Evolutionary conservation across 1,140 invertebrate genomes (phyloP).

Genomic region (Hormaphis cornu): DNA sequence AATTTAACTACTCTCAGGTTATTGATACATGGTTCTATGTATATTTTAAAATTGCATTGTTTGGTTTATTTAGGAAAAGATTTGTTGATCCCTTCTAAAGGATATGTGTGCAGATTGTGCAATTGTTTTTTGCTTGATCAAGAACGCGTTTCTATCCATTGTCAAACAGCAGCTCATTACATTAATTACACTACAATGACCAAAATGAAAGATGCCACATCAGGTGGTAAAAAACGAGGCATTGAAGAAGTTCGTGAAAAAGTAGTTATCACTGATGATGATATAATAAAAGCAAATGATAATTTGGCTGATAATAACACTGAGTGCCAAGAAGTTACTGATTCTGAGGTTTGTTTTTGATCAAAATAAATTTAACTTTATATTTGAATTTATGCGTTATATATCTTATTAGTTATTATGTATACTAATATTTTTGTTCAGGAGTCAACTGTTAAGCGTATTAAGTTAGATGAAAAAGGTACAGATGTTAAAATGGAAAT

Average conservation of each 20-base stretch:
- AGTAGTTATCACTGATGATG: neutral
- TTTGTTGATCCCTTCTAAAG: neutral
- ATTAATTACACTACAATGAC: constrained; percentile 25
- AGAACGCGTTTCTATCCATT: constrained; percentile 3
- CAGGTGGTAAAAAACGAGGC: neutral
- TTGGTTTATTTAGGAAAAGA: constrained; percentile 10
- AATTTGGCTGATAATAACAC: neutral
- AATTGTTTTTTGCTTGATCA: neutral
- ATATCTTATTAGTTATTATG: neutral
- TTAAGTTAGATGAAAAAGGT: neutral
- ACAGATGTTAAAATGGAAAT: neutral
- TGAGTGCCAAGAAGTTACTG: neutral
- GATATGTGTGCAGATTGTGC: constrained; percentile 4
- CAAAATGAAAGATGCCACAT: constrained; percentile 16
- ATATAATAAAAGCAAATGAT: neutral
- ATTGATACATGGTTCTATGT: no score
- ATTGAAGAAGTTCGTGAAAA: constrained; percentile 2
- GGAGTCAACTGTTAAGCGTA: neutral
- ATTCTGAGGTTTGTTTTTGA: neutral
- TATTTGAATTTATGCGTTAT: neutral
- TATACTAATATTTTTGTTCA: neutral
- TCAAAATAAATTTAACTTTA: neutral
- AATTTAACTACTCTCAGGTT: no score
- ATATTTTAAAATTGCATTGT: neutral
- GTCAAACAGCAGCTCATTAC: constrained; percentile 18